phyloP scores from a whole-genome alignment of 2,888 invertebrate species.

The Chloroclysta siterata region DNA sequence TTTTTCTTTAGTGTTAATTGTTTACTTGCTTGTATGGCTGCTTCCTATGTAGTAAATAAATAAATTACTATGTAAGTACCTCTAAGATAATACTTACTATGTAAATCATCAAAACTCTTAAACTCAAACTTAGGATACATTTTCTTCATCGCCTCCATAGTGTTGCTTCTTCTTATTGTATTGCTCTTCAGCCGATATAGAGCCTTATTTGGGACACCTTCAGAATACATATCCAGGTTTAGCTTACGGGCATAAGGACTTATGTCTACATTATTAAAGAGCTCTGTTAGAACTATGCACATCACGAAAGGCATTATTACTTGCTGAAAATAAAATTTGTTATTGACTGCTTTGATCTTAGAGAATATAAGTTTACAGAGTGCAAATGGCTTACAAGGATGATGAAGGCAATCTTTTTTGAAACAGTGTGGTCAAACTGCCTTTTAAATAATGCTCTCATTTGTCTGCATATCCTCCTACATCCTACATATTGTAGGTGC shows the following conservation, averaged over 20 bases:
- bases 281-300: conserved; percentile 4
- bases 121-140: conserved; percentile 13
- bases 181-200: conserved; percentile 8
- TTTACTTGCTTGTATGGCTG: too few relatives aligned
- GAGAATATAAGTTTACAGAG: neutral
- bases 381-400: conserved; percentile 16
- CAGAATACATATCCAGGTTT: conserved; percentile 1
- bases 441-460: conserved; percentile 10
- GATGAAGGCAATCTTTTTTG: conserved; percentile 1
- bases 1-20: too few relatives aligned
- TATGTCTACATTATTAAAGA: conserved; percentile 9
- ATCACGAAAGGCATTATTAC: conserved; percentile 13
- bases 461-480: conserved; percentile 5
- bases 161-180: neutral
- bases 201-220: conserved; percentile 10
- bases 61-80: neutral
- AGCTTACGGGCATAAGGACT: neutral
- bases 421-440: conserved; percentile 14
- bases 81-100: neutral
- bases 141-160: neutral
- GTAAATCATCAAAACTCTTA: conserved; percentile 2
- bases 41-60: too few relatives aligned
- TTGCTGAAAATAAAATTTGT: conserved; percentile 11
- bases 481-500: neutral
- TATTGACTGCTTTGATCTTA: too few relatives aligned